Conservation (phyloP, 2,888 invertebrate genomes). For the Odiellus spinosus region DNA sequence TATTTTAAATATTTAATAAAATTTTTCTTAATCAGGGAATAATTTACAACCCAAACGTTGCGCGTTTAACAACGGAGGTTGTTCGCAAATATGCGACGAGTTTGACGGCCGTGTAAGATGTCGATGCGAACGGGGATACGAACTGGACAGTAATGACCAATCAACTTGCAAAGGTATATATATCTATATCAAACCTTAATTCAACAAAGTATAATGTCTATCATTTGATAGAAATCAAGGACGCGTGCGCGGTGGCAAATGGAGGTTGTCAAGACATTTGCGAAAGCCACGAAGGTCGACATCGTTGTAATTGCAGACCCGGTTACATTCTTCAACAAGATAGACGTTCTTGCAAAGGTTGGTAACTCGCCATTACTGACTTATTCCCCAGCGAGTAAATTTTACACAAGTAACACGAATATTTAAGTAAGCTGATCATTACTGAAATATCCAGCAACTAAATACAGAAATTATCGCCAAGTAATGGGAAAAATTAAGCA, state of each 20-base stretch:
- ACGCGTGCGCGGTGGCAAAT: conserved; percentile 14
- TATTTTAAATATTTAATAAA: not conserved
- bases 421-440: too few relatives aligned
- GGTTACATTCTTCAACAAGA: conserved; percentile 28
- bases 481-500: too few relatives aligned
- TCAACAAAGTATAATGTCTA: too few relatives aligned
- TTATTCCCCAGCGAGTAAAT: too few relatives aligned
- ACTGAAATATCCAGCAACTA: too few relatives aligned
- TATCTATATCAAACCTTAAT: too few relatives aligned
- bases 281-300: conserved; percentile 28
- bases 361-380: not conserved
- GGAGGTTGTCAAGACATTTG: conserved; percentile 30
- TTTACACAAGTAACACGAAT: too few relatives aligned
- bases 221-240: too few relatives aligned
- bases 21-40: not conserved
- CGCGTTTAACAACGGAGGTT: conserved; percentile 26
- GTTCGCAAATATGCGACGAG: conserved; percentile 29
- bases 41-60: conserved; percentile 21
- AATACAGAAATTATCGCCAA: too few relatives aligned
- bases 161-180: conserved; percentile 14
- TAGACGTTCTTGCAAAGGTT: conserved; percentile 15
- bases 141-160: conserved; percentile 23
- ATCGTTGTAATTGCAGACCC: conserved; percentile 31
- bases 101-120: conserved; percentile 31
- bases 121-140: conserved; percentile 31